Base-by-base conservation (phyloP, 2,113 vertebrate species). In the Lethenteron reissneri region DNA sequence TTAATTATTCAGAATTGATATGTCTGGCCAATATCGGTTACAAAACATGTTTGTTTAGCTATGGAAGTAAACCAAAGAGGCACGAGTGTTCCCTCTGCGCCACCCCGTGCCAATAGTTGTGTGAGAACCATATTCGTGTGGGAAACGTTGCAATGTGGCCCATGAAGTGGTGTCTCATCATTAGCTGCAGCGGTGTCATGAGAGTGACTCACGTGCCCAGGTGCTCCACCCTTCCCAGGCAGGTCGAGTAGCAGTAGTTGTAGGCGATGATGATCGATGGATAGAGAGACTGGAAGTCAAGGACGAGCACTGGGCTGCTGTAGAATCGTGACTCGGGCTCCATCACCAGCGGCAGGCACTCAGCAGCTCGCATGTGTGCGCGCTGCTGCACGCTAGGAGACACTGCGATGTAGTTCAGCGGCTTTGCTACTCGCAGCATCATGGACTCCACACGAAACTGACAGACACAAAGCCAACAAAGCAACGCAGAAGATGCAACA, bases 161-260 rank as follows among this genome's bases (percentile, higher is more conserved):
- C 41, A 41, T 41, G 41, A 41, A 41, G 41, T 41, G 41, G 41
- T 41, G 41, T 41, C 41, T 41, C 41, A 41, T 41, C 41, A 41
- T 41, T 3, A 41, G 41, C 41, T 41, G 41, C 41, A 41, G 41
- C 41, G 41, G 41, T 41, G 41, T 41, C 41, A 41, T 41, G 15
- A 3, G 14, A 70, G 59, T 15, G 10, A 13, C 90, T 92, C 88
- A 99, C 94, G 85, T 96, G 81, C 89, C 92, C 73, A 91, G 81
- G 78, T 86, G 88, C 76, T 96, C 92, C 71, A 92, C 79, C 2
- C 89, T 85, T 71, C 94, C 94, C 57, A 99, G 84, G 81, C 94
- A 99, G 71, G 94, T 99, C 74, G 94, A 97, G 82, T 78, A 99
- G 75, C 94, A 99, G 82, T 97, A 99, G 84, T 99, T 99, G 83